phyloP scores from a whole-genome alignment of 2,888 invertebrate species.

The Hylaea fasciaria region DNA sequence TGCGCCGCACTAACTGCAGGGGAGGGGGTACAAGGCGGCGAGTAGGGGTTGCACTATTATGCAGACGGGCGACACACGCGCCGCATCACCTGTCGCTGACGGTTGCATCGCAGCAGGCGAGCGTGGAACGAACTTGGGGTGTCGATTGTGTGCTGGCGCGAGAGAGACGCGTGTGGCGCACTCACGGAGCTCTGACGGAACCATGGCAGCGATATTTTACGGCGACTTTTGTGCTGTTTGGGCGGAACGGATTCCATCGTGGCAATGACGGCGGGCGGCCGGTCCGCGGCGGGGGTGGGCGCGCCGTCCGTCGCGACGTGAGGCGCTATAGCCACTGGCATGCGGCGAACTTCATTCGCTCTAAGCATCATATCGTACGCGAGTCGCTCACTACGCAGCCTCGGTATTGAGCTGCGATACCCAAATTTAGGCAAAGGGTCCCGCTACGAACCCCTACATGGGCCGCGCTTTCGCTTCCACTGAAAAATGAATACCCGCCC shows the following conservation, averaged over 20 bases:
- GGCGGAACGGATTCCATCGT: constrained; percentile 62
- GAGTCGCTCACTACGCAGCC: constrained; percentile 78
- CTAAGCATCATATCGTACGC: constrained; percentile 52
- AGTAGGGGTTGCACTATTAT: constrained; percentile 34
- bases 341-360: constrained; percentile 51
- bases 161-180: constrained; percentile 89
- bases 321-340: constrained; percentile 68
- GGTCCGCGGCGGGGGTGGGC: constrained; percentile 60
- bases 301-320: constrained; percentile 70
- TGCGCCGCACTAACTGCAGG: constrained; percentile 39
- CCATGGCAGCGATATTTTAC: constrained; percentile 96
- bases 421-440: constrained; percentile 64
- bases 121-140: constrained; percentile 94
- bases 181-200: constrained; percentile 92
- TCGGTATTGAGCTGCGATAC: constrained; percentile 81
- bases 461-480: constrained; percentile 73
- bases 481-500: constrained; percentile 5
- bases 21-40: constrained; percentile 37
- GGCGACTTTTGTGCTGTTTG: constrained; percentile 88
- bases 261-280: constrained; percentile 55
- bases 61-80: constrained; percentile 37
- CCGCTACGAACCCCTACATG: constrained; percentile 64
- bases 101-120: constrained; percentile 88
- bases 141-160: constrained; percentile 95
- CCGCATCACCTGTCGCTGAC: constrained; percentile 81